Base-by-base conservation (phyloP, 2,888 invertebrate species). In the Orthonevra nobilis region DNA sequence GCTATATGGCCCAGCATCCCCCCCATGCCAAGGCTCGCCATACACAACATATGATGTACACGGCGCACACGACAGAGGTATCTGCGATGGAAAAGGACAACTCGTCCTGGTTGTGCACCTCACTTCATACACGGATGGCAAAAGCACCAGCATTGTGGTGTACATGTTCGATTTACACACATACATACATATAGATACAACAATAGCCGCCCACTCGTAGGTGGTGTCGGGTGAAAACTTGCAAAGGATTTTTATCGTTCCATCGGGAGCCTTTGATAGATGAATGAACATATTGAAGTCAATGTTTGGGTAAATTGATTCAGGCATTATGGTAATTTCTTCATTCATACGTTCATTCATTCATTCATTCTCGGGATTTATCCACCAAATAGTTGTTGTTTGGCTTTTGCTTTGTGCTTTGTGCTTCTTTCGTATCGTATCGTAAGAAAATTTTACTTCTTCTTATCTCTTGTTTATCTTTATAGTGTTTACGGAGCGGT, bases 241-340 rank as follows among this genome's bases (percentile, higher is more conserved):
- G 19, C 54, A 2, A 30, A 12, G 46, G 38, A 50, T 42, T 69
- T 60, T 60, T 69, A 60, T 50, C 48, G 69, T 69, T 26, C 66
- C 73, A 58, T 66, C 42, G 73, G 66, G 50, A 66, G 58, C 28
- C 50, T 58, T 73, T 73, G 73, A 73, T 66, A 73, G 73, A 73
- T 58, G 58, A 73, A 58, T 73, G 58, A 66, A 73, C 44, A 58
- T 73, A 64, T 58, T 66, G 73, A 66, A 73, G 66, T 66, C 66
- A 66, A 66, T 58, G 58, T 66, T 58, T 50, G 73, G 58, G 66
- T 73, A 66, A 73, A 73, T 64, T 58, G 73, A 66, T 73, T 73
- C 66, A 50, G 66, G 73, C 66, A 73, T 64, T 66, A 73, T 73
- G 64, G 73, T 73, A 66, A 66, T 73, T 73, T 66, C 58, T 73